phyloP scores from a whole-genome alignment of 2,797 vertebrate species.

The Enteromius unitaeniatus region DNA sequence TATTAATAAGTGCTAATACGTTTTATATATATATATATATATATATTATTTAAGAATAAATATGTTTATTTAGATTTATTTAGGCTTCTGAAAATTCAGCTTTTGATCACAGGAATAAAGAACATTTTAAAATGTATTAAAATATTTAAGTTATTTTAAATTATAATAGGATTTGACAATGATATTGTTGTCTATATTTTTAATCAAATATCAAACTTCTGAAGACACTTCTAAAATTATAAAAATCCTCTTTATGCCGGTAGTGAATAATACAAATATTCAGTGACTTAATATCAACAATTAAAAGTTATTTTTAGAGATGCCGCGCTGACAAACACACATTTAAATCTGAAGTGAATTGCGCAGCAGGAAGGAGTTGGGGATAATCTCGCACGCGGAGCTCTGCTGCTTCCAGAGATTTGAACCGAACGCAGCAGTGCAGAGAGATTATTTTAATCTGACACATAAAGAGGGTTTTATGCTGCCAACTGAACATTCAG shows the following conservation, averaged over 20 bases:
- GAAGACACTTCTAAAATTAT: background rate
- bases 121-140: background rate
- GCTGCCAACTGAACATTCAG: conserved; percentile 2
- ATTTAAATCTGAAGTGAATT: background rate
- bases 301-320: background rate
- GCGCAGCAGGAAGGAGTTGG: background rate
- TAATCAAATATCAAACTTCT: background rate
- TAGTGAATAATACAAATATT: background rate
- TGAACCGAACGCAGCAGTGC: background rate
- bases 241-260: background rate
- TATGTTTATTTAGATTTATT: background rate
- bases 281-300: background rate
- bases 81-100: background rate
- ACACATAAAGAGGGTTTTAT: background rate
- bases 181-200: background rate
- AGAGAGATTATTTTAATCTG: conserved; percentile 32
- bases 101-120: background rate
- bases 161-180: background rate
- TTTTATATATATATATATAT: too few relatives aligned
- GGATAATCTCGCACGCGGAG: background rate
- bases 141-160: background rate
- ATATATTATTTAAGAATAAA: background rate
- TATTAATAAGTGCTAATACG: too few relatives aligned
- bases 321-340: background rate
- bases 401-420: background rate